Evolutionary conservation across 2,797 vertebrate genomes (phyloP).

Genomic region (Gallinago solitaria): DNA sequence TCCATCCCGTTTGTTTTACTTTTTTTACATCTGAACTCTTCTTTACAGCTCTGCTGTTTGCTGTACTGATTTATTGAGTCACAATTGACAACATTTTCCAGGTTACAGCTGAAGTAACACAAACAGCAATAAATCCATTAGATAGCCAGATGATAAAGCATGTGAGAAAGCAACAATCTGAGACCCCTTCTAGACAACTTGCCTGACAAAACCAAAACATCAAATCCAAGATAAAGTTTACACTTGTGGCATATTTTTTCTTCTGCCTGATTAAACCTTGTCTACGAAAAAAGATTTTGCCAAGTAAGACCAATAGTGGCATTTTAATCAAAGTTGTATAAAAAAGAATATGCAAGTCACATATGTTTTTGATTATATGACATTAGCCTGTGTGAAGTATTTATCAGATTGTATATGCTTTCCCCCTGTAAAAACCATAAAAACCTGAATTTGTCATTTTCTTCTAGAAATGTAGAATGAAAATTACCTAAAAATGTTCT

Average conservation of each 20-base stretch:
- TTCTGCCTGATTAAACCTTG: neutral
- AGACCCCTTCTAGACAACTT: neutral
- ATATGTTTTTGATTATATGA: neutral
- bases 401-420: neutral
- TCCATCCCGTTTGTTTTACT: neutral
- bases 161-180: neutral
- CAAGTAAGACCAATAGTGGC: neutral
- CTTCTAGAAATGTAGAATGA: neutral
- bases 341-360: neutral
- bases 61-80: neutral
- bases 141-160: neutral
- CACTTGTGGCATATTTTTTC: fast-evolving
- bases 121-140: constrained; percentile 5
- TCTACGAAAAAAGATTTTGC: neutral
- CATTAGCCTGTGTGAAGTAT: neutral
- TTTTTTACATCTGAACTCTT: neutral
- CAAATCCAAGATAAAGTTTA: neutral
- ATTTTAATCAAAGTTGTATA: neutral
- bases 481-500: neutral
- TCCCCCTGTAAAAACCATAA: neutral
- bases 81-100: neutral
- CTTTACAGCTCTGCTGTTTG: neutral
- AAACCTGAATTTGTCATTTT: neutral
- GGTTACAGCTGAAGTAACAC: neutral
- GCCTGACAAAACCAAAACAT: neutral